Conservation (phyloP, 2,888 invertebrate species). For the Hyalella azteca region DNA sequence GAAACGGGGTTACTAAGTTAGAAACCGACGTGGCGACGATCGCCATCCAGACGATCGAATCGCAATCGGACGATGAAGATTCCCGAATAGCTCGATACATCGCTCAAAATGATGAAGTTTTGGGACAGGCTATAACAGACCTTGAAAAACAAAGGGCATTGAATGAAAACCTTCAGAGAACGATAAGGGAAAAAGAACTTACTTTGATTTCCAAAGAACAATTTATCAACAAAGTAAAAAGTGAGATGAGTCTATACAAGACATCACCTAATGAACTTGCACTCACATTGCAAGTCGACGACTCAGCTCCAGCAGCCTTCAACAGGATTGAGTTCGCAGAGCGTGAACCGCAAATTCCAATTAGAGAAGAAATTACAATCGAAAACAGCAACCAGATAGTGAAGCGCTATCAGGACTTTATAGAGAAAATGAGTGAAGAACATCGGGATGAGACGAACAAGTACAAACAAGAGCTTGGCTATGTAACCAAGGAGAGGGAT, state of each 20-base stretch:
- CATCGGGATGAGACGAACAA: neutral
- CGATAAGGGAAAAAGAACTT: slow-evolving; percentile 2
- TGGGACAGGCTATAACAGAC: slow-evolving; percentile 19
- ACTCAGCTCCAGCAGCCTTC: neutral
- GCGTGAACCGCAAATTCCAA: too few relatives aligned
- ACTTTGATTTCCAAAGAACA: slow-evolving; percentile 19
- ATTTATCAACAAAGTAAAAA: slow-evolving; percentile 27
- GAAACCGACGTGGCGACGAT: slow-evolving; percentile 17
- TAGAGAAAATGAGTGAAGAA: slow-evolving; percentile 19
- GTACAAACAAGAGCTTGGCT: neutral
- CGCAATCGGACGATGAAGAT: neutral
- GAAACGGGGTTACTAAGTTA: neutral
- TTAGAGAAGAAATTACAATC: too few relatives aligned
- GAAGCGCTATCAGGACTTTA: neutral
- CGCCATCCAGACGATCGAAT: neutral
- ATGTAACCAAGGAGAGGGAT: slow-evolving; percentile 5
- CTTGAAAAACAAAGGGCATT: neutral
- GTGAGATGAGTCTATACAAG: slow-evolving; percentile 20
- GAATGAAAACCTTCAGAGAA: slow-evolving; percentile 7
- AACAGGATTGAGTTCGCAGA: neutral
- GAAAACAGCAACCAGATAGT: neutral
- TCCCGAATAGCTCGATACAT: neutral
- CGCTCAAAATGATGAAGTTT: slow-evolving; percentile 1
- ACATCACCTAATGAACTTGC: neutral
- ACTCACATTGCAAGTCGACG: too few relatives aligned